These are phyloP conservation scores for Nemoura dubitans DNA, from an alignment of 2,888 invertebrate species.

Conservation along the genomic window DNA sequence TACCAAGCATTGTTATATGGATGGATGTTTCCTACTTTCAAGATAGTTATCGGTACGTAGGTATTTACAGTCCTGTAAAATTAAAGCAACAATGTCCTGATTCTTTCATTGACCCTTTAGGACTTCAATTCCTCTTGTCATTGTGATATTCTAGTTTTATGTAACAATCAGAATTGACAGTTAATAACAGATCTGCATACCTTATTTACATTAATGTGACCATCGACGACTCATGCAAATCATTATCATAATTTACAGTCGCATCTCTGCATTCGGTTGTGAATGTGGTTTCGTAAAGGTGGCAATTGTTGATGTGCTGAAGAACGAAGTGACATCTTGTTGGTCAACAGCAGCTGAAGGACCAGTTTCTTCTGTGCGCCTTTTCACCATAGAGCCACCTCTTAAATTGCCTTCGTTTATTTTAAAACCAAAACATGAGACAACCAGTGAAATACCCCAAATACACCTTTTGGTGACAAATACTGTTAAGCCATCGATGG, in stretches of 20 bases:
- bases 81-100: no score
- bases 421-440: background rate
- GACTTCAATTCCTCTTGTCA: no score
- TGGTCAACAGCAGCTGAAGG: constrained; percentile 66
- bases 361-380: constrained; percentile 65
- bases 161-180: no score
- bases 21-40: constrained; percentile 64
- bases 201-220: no score
- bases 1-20: constrained; percentile 66
- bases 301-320: constrained; percentile 62
- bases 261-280: constrained; percentile 68
- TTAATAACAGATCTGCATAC: no score
- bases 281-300: constrained; percentile 69
- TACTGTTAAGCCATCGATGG: constrained; percentile 65
- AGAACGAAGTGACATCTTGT: constrained; percentile 61
- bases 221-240: no score
- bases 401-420: constrained; percentile 54
- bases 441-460: constrained; percentile 54
- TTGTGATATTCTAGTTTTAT: no score
- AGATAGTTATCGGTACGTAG: constrained; percentile 60
- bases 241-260: constrained; percentile 57
- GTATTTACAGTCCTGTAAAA: no score
- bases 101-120: no score
- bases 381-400: constrained; percentile 58
- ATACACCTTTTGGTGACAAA: constrained; percentile 68